Conservation (phyloP, 2,797 vertebrate species). For the Darevskia mixta region DNA sequence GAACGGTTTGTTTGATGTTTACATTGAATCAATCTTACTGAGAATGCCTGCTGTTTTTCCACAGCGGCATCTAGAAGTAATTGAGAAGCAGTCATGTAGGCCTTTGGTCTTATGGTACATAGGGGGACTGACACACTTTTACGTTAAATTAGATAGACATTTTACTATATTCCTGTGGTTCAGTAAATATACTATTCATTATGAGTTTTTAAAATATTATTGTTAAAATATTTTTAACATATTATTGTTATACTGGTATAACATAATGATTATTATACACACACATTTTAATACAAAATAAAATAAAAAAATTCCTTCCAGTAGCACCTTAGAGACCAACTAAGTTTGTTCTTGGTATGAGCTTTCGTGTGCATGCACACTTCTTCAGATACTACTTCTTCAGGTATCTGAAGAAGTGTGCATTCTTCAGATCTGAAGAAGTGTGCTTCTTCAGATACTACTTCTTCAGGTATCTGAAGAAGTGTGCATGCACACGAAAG, state of each 20-base stretch:
- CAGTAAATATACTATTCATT: not conserved
- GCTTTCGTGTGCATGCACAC: no score
- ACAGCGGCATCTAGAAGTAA: not conserved
- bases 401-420: no score
- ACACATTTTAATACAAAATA: not conserved
- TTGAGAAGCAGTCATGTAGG: conserved; percentile 14
- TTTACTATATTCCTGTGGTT: not conserved
- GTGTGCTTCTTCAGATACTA: no score
- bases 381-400: no score
- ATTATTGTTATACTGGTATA: not conserved
- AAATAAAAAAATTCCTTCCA: no score
- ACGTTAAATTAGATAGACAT: not conserved
- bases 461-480: no score
- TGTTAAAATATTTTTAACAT: not conserved
- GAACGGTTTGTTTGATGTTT: not conserved
- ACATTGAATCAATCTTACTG: not conserved
- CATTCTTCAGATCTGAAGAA: no score
- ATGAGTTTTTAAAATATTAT: not conserved
- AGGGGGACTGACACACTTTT: not conserved
- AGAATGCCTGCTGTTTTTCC: not conserved
- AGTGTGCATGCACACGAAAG: no score
- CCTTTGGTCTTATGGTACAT: not conserved
- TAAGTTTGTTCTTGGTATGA: no score
- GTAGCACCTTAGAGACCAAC: no score
- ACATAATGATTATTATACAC: not conserved